Evolutionary conservation across 2,113 vertebrate species (phyloP), one percentile per base, ranked within the genome.

Genomic region (Puffinus mauretanicus): DNA sequence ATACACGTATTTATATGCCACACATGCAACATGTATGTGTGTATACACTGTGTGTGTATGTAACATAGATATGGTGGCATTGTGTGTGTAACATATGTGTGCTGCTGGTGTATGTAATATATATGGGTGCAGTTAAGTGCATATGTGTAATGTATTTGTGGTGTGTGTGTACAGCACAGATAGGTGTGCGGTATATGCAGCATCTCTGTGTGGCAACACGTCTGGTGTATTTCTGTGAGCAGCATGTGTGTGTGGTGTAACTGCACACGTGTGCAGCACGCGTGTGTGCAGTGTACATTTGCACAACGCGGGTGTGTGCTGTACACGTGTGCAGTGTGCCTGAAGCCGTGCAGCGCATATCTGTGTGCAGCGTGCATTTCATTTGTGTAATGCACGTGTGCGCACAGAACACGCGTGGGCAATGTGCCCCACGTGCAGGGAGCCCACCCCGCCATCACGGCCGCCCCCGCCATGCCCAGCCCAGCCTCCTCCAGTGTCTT

Each of bases 171-270:
- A 2, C 13, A n/a, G 55, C 54, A n/a, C 46, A 9, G 62, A 5
- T 3, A 5, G 1, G 3, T 2, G 34, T 11, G 58, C 2, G 1
- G 57, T 2, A 26, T 5, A 0, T 0, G 54, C n/a, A 38, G 42
- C 49, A 24, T 2, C 69, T 25, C 42, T 16, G 0, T 1, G 6
- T 6, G 60, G 51, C 36, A 18, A 12, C 15, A 0, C 1, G 34
- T 4, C 13, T 40, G 4, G 9, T 0, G 5, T 4, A 1, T 1
- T 0, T 36, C 34, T 8, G 66, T 1, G 58, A 66, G 82, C 76
- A 42, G 57, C 75, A 1, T 14, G 15, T 0, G 10, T 1, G 21
- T 1, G 12, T 4, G 49, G 9, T 34, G 40, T 9, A 17, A 36
- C 22, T 0, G 4, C 21, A 11, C 2, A 3, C 17, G 2, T 9